Conservation (phyloP, 2,888 invertebrate species). For the Euzophera pinguis region DNA sequence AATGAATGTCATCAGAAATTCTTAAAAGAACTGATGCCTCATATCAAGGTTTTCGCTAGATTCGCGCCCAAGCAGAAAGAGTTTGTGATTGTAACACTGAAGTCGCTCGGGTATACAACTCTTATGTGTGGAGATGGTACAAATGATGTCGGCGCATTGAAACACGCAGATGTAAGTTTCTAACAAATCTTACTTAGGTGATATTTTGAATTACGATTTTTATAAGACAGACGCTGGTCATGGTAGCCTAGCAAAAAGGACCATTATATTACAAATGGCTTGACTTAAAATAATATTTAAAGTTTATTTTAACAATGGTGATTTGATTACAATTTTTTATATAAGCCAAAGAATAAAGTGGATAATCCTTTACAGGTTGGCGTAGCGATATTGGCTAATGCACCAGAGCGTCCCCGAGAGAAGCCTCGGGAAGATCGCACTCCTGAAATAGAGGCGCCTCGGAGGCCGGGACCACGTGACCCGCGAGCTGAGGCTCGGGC, state of each 20-base stretch:
- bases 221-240: too few relatives aligned
- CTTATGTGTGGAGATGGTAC: constrained; percentile 99
- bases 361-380: constrained; percentile 80
- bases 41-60: constrained; percentile 95
- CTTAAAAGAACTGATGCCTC: constrained; percentile 87
- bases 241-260: too few relatives aligned
- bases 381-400: constrained; percentile 93
- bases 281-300: too few relatives aligned
- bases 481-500: constrained; percentile 51
- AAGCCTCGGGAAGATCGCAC: constrained; percentile 76
- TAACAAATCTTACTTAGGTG: background rate
- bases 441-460: constrained; percentile 82
- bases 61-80: constrained; percentile 99
- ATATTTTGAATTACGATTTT: background rate
- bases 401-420: constrained; percentile 79
- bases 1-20: constrained; percentile 81
- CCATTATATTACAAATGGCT: too few relatives aligned
- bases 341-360: too few relatives aligned
- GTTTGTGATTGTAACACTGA: constrained; percentile 93
- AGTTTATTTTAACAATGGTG: too few relatives aligned
- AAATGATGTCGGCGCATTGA: constrained; percentile 99
- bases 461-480: constrained; percentile 27
- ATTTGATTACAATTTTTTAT: too few relatives aligned
- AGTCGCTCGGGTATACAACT: constrained; percentile 91
- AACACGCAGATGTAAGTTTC: constrained; percentile 96